A percentile compares a stretch with the other conserved stretches of the same genome.
phyloP scores from a whole-genome alignment of 2,797 vertebrate species.

The Crenichthys baileyi region DNA sequence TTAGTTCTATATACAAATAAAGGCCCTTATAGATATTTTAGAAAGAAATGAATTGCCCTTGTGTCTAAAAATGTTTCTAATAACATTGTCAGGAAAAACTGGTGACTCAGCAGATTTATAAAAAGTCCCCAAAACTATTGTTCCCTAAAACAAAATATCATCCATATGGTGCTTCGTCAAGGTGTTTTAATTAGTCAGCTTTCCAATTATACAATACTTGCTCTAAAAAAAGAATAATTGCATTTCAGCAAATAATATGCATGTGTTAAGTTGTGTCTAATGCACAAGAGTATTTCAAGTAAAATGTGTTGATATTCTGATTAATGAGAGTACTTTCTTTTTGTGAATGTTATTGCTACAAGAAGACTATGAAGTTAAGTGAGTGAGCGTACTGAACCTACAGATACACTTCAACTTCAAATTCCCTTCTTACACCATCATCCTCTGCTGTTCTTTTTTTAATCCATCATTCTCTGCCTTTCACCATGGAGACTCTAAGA shows the following conservation, averaged over 20 bases:
- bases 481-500: constrained; percentile 67
- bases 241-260: not conserved
- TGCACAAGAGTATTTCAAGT: constrained; percentile 39
- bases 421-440: constrained; percentile 56
- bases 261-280: constrained; percentile 10
- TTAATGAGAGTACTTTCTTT: constrained; percentile 54
- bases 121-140: not conserved
- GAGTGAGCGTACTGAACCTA: constrained; percentile 24
- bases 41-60: not conserved
- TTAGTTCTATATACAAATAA: not conserved
- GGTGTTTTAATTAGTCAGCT: not conserved
- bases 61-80: not conserved
- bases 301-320: constrained; percentile 59
- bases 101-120: constrained; percentile 19
- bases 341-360: constrained; percentile 39
- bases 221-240: not conserved
- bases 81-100: not conserved
- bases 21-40: not conserved
- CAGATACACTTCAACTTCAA: constrained; percentile 70
- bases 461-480: constrained; percentile 18
- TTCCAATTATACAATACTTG: not conserved
- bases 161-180: not conserved
- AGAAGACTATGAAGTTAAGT: constrained; percentile 13
- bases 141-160: not conserved
- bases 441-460: constrained; percentile 3